Conservation (phyloP, 2,113 vertebrate genomes). For the Nestor notabilis region DNA sequence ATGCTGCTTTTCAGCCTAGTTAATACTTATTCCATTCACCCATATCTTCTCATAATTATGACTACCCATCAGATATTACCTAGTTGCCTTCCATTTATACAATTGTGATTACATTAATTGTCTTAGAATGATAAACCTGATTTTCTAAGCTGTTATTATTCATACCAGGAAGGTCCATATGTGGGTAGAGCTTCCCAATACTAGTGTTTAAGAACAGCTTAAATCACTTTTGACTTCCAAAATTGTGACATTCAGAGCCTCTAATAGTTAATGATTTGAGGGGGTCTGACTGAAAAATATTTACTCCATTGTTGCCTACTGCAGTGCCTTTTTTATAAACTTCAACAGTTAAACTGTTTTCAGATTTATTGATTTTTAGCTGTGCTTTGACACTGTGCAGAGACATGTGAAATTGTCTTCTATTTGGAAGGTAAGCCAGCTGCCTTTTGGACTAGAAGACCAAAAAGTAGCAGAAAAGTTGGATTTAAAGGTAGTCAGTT, state of each 20-base stretch:
- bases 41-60: background rate
- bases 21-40: background rate
- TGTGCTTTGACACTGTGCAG: background rate
- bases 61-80: background rate
- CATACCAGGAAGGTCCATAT: background rate
- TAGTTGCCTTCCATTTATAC: background rate
- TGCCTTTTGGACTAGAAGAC: background rate
- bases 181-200: background rate
- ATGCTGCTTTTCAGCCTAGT: background rate
- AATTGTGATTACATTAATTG: background rate
- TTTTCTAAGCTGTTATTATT: background rate
- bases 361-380: background rate
- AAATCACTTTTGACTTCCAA: background rate
- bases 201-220: background rate
- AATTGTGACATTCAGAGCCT: background rate
- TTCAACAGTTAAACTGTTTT: background rate
- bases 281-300: background rate
- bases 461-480: background rate
- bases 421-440: background rate
- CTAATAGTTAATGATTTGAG: background rate
- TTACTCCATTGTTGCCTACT: background rate
- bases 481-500: background rate
- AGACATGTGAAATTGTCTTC: background rate
- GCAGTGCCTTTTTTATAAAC: background rate
- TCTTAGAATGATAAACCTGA: background rate